Percentiles rank a stretch among this genome's conserved stretches.
Evolutionary conservation across 2,888 invertebrate genomes (phyloP).

Genomic region (Idaea dimidiata): DNA sequence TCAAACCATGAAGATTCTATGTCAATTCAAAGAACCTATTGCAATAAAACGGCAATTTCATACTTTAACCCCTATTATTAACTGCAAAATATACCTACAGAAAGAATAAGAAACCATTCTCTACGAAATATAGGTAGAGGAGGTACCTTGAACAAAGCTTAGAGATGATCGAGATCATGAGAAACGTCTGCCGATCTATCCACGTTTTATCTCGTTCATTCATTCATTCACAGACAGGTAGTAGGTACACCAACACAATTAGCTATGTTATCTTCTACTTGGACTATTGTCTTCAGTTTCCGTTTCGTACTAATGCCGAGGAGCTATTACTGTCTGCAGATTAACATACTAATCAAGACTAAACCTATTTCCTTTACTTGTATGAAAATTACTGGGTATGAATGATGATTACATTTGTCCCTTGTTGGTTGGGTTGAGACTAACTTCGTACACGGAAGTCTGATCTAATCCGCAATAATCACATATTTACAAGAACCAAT

Average conservation of each 20-base stretch:
- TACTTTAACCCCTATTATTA: too few species aligned
- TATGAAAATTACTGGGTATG: constrained; percentile 51
- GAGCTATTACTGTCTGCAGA: constrained; percentile 49
- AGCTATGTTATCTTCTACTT: constrained; percentile 1
- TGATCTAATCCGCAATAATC: too few species aligned
- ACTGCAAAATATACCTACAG: too few species aligned
- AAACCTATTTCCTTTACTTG: constrained; percentile 43
- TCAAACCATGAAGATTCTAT: too few species aligned
- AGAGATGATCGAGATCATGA: too few species aligned
- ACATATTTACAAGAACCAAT: too few species aligned
- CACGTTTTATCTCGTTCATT: neutral
- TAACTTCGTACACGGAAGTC: neutral
- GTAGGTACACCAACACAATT: neutral
- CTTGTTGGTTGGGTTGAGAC: neutral
- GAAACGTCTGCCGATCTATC: neutral
- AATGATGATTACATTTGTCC: constrained; percentile 26
- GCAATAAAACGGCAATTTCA: too few species aligned
- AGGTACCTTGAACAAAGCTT: too few species aligned
- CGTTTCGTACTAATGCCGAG: constrained; percentile 29
- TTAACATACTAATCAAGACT: constrained; percentile 46
- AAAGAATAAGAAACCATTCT: too few species aligned
- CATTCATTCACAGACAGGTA: neutral
- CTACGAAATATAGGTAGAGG: too few species aligned
- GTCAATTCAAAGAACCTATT: too few species aligned
- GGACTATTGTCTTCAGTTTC: constrained; percentile 23